These are phyloP conservation scores for Drymonia ruficornis DNA, from an alignment of 2,888 invertebrate genomes.

Conservation along the genomic window DNA sequence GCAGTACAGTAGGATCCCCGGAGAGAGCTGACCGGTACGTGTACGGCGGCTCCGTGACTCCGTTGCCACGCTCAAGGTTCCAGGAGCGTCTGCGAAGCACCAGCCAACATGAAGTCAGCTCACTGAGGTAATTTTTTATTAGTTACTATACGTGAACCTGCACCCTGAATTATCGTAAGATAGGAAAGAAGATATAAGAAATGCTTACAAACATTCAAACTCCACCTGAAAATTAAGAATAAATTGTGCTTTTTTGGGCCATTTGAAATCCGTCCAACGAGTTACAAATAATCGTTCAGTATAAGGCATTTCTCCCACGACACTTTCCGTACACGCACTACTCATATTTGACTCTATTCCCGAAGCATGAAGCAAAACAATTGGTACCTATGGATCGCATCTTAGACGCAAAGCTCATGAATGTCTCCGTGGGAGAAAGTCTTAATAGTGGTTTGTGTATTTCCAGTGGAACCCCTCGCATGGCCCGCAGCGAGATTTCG, in stretches of 20 bases:
- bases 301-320: no score
- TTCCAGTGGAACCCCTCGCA: conserved; percentile 68
- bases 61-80: conserved; percentile 81
- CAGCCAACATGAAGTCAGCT: conserved; percentile 71
- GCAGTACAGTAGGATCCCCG: conserved; percentile 70
- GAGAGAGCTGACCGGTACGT: conserved; percentile 73
- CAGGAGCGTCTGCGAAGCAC: conserved; percentile 77
- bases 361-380: no score
- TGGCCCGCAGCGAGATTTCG: conserved; percentile 78
- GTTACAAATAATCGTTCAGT: no score
- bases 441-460: neutral
- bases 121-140: conserved; percentile 54
- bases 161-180: neutral
- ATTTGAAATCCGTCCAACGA: no score
- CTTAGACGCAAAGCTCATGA: no score
- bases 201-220: no score
- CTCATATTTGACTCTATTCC: no score
- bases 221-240: no score
- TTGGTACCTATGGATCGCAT: no score
- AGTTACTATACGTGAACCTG: neutral
- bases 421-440: neutral
- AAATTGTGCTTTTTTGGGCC: no score
- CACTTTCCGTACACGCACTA: no score
- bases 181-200: no score
- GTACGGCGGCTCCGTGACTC: conserved; percentile 84